Evolutionary conservation across 1,140 invertebrate genomes (phyloP).

Genomic region (Pseudomyrmex flavicornis): DNA sequence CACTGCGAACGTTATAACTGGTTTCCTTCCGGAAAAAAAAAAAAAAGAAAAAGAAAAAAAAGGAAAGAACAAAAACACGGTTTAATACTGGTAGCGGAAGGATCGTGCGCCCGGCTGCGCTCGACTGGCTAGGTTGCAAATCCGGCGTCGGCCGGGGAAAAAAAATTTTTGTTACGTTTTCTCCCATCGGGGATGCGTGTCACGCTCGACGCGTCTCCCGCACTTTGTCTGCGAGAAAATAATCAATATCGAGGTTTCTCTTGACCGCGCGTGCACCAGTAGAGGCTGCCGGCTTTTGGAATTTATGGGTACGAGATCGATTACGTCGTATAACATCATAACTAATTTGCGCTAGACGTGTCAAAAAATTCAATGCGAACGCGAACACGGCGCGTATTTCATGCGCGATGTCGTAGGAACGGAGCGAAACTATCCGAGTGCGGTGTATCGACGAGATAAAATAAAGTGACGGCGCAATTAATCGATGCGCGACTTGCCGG

Average conservation of each 20-base stretch:
- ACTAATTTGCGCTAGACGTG: constrained; percentile 28
- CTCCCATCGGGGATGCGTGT: constrained; percentile 26
- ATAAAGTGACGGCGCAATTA: constrained; percentile 56
- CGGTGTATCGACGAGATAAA: constrained; percentile 49
- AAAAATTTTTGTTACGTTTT: constrained; percentile 21
- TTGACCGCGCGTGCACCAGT: neutral
- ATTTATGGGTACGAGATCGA: constrained; percentile 37
- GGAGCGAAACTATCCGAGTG: neutral
- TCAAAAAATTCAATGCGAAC: constrained; percentile 25
- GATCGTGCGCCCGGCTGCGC: neutral
- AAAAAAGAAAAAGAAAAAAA: neutral
- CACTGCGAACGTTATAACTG: constrained; percentile 41
- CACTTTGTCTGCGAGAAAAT: constrained; percentile 32
- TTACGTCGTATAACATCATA: constrained; percentile 21
- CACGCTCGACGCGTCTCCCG: constrained; percentile 38
- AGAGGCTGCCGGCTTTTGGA: neutral
- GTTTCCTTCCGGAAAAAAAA: neutral
- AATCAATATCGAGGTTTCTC: constrained; percentile 39
- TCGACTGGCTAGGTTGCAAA: constrained; percentile 1
- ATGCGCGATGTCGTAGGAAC: neutral
- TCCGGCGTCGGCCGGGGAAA: neutral
- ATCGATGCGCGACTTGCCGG: constrained; percentile 27
- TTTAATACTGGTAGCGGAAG: constrained; percentile 48
- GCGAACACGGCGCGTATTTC: constrained; percentile 1
- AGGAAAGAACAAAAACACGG: neutral